Conservation (phyloP, 2,888 invertebrate genomes). For the Eucera pruinosa region DNA sequence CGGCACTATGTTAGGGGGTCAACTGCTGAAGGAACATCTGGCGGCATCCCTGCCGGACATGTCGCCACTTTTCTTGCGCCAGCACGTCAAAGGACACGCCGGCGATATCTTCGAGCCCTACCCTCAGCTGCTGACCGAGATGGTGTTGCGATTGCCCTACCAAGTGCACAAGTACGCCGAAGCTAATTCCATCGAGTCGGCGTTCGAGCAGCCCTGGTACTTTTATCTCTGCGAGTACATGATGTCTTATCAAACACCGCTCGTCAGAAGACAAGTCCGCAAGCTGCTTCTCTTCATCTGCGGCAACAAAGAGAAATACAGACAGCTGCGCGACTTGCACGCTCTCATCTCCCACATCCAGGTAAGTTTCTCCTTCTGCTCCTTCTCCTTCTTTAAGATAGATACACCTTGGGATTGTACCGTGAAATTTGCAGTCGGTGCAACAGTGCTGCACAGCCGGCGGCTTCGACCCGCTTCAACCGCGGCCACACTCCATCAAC, state of each 20-base stretch:
- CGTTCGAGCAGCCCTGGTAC: slow-evolving; percentile 88
- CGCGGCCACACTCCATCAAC: slow-evolving; percentile 85
- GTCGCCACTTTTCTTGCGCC: slow-evolving; percentile 97
- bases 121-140: slow-evolving; percentile 97
- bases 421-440: slow-evolving; percentile 84
- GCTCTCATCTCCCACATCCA: slow-evolving; percentile 95
- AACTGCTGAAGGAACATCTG: slow-evolving; percentile 92
- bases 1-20: slow-evolving; percentile 86
- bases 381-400: too few relatives aligned
- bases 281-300: slow-evolving; percentile 96
- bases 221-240: slow-evolving; percentile 95
- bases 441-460: slow-evolving; percentile 86
- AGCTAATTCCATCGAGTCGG: slow-evolving; percentile 75
- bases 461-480: slow-evolving; percentile 85
- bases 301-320: slow-evolving; percentile 97
- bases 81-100: slow-evolving; percentile 95
- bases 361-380: slow-evolving; percentile 80
- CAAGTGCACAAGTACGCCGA: slow-evolving; percentile 92
- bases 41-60: slow-evolving; percentile 95
- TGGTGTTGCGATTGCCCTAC: slow-evolving; percentile 96
- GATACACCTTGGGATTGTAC: too few relatives aligned
- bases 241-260: slow-evolving; percentile 97
- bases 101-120: slow-evolving; percentile 97
- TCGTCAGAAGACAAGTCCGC: slow-evolving; percentile 94
- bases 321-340: slow-evolving; percentile 96